Evolutionary conservation across 2,888 invertebrate species (phyloP), one percentile per base, ranked within the genome.

Genomic region (Drosophila seclusa): DNA sequence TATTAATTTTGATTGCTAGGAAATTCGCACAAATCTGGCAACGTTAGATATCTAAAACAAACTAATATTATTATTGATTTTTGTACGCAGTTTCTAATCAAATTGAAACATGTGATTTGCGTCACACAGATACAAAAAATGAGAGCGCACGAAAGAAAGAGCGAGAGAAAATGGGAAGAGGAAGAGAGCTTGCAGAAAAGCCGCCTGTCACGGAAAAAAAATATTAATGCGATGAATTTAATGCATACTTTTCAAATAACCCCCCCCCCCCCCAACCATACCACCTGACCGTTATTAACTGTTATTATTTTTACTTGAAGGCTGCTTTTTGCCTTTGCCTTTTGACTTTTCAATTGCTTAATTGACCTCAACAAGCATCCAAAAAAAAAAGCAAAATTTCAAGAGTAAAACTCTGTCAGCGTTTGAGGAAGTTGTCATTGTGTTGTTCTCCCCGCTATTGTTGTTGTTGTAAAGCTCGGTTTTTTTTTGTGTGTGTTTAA

Each of bases 331-430:
- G 45, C n/a, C 32, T 57, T 45, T 69, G 53, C 36, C 57, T 76
- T 49, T 52, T 69, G 53, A 40, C 60, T 76, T 42, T 80, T 57
- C 57, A 57, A 40, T 29, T 57, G 82, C 63, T 73, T 78, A 70
- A 69, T 36, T 87, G 89, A 91, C 90, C 90, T 91, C 86, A 90
- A 87, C 84, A 90, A 88, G 80, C 78, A 80, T 80, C 16, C 57
- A 59, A 70, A 68, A 53, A 70, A 67, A 53, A 40, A 79, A 82
- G 13, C 66, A 49, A 64, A 55, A 54, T 29, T 52, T 67, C 55
- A 76, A 67, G 63, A 67, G 71, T 76, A 77, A 27, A 29, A 32
- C 54, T 54, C 13, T 45, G 24, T 68, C 75, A 55, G 36, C 36
- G 36, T 38, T 88, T 83, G 79, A 84, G 84, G 84, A 85, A 85